These are phyloP conservation scores for Sebastes vulpes DNA, from an alignment of 2,797 vertebrate species.

Conservation along the genomic window DNA sequence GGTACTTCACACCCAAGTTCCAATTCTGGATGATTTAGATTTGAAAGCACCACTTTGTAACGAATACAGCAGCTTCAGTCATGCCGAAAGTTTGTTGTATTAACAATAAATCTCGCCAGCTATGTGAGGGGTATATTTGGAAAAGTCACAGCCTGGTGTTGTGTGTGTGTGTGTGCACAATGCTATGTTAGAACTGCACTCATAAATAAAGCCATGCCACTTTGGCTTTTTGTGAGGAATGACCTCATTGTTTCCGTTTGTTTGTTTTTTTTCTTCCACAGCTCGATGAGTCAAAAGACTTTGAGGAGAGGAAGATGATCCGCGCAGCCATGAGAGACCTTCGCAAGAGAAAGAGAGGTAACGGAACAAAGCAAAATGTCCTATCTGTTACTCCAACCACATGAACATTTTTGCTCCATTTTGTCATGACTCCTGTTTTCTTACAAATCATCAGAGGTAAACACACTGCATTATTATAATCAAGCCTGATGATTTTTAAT, in stretches of 20 bases:
- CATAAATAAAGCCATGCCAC: constrained; percentile 5
- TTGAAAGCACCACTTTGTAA: constrained; percentile 17
- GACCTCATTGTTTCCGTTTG: constrained; percentile 32
- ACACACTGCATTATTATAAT: background rate
- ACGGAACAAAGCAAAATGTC: background rate
- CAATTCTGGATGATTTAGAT: constrained; percentile 25
- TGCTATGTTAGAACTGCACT: background rate
- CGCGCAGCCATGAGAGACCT: constrained; percentile 96
- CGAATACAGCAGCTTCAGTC: background rate
- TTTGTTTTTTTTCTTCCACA: constrained; percentile 63
- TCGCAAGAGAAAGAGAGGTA: constrained; percentile 96
- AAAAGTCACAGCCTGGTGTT: constrained; percentile 1
- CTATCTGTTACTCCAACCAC: background rate
- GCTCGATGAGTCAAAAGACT: constrained; percentile 94
- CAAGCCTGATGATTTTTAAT: background rate
- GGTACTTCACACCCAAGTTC: constrained; percentile 82
- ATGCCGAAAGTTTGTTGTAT: background rate
- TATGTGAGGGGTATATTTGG: constrained; percentile 14
- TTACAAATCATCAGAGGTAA: background rate
- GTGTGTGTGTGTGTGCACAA: background rate
- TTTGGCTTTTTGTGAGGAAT: constrained; percentile 18
- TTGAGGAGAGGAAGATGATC: constrained; percentile 95
- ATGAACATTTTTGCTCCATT: background rate
- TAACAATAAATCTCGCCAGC: constrained; percentile 4
- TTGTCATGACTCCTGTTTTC: background rate